Evolutionary conservation across 1,140 invertebrate species (phyloP).

Genomic region (Brachionus koreanus): DNA sequence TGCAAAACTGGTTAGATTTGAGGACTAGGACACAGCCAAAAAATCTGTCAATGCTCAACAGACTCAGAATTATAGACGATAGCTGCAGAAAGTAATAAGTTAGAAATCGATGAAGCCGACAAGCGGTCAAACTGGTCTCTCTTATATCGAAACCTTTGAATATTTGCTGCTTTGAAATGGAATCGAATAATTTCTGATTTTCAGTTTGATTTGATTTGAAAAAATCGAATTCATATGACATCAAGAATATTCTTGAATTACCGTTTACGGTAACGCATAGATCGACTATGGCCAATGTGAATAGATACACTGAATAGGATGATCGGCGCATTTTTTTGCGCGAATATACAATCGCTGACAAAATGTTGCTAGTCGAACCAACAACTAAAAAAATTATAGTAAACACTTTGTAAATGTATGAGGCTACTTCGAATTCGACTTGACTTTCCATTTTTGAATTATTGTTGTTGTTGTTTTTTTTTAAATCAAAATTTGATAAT

Average conservation of each 20-base stretch:
- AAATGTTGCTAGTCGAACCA: not conserved
- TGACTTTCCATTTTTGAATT: not conserved
- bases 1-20: slow-evolving; percentile 18
- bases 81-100: slow-evolving; percentile 38
- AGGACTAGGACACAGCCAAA: slow-evolving; percentile 34
- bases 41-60: slow-evolving; percentile 33
- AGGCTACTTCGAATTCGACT: not conserved
- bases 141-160: slow-evolving; percentile 32
- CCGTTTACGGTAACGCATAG: slow-evolving; percentile 1
- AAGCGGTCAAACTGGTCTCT: not conserved
- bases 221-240: slow-evolving; percentile 6
- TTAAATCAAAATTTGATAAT: not conserved
- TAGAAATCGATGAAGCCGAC: slow-evolving; percentile 16
- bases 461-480: not conserved
- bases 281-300: slow-evolving; percentile 18
- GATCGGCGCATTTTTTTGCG: slow-evolving; percentile 36
- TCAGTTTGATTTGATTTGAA: not conserved
- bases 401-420: slow-evolving; percentile 15
- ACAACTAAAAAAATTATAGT: not conserved
- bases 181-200: not conserved
- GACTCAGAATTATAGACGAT: slow-evolving; percentile 14
- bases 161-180: not conserved
- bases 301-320: slow-evolving; percentile 39
- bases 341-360: slow-evolving; percentile 29
- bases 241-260: slow-evolving; percentile 18